Evolutionary conservation across 2,113 vertebrate species (phyloP).

Genomic region (Chrysemys picta): DNA sequence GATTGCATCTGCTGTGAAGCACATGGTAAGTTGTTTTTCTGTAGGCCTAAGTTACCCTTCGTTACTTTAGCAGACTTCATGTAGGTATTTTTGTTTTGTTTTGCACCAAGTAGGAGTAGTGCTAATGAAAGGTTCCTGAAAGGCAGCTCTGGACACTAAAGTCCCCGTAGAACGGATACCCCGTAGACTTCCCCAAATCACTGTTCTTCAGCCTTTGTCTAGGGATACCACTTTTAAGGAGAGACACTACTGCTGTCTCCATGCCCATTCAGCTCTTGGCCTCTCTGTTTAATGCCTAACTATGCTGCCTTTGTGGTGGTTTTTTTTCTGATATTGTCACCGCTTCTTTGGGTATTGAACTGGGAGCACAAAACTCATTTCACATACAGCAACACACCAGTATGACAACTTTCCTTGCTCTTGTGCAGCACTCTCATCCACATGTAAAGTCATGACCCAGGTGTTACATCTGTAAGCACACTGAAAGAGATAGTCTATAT

Average conservation of each 20-base stretch:
- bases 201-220: neutral
- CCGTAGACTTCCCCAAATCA: neutral
- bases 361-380: neutral
- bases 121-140: neutral
- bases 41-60: neutral
- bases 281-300: neutral
- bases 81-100: neutral
- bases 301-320: neutral
- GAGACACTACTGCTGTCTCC: no score
- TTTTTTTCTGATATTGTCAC: neutral
- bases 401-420: neutral
- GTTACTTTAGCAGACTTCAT: neutral
- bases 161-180: neutral
- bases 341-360: neutral
- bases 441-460: neutral
- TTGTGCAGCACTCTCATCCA: neutral
- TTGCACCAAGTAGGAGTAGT: neutral
- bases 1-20: conserved; percentile 95
- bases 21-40: conserved; percentile 88
- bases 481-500: neutral
- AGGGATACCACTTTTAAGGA: no score
- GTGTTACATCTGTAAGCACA: neutral
- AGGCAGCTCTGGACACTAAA: neutral
- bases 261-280: no score
- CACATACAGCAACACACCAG: neutral